Base-by-base conservation (phyloP, 2,888 invertebrate genomes). In the Drosophila multiciliata region DNA sequence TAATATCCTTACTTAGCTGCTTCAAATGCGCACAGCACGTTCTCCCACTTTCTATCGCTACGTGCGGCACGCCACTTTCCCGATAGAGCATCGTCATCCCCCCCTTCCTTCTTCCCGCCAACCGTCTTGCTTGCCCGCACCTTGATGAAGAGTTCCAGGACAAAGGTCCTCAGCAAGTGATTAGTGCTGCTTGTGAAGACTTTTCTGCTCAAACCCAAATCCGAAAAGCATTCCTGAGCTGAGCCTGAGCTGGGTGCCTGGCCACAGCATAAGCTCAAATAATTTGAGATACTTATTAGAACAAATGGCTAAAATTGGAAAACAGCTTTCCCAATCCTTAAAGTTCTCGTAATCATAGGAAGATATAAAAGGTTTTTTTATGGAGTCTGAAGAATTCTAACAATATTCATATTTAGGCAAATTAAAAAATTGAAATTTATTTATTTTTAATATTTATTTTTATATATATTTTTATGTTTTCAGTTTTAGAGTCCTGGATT, bases 1-100 rank as follows among this genome's bases (percentile, higher is more conserved):
- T 87, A 87, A 87, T 87, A 82, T 90, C 87, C 89, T 89, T 87
- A 89, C 90, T 87, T 87, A 87, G 90, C 83, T 77, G 84, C 82
- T 73, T 77, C 73, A 86, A 72, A 78, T 73, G 83, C 75, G 75
- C 89, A 86, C 69, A 73, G 89, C 90, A 86, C 90, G 90, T 88
- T 82, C 72, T 68, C 60, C 80, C 77, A 54, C 72, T 66, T 75
- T 63, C 67, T 66, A 61, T 48, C 52, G 40, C 42, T 63, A 35
- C 60, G 32, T 55, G 57, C 36, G 26, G 54, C 55, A 29, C n/a
- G 54, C 54, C 9, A 20, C 32, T 5, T 32, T 3, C 17, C 23
- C 33, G 20, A 45, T 45, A 20, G 20, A 20, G 29, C 29, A 29
- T 5, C 29, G 6, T 29, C 29, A 5, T 0, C 32, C 23, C 1